These are phyloP conservation scores for Mesoclemmys tuberculata DNA, from an alignment of 2,113 vertebrate species.

Conservation along the genomic window DNA sequence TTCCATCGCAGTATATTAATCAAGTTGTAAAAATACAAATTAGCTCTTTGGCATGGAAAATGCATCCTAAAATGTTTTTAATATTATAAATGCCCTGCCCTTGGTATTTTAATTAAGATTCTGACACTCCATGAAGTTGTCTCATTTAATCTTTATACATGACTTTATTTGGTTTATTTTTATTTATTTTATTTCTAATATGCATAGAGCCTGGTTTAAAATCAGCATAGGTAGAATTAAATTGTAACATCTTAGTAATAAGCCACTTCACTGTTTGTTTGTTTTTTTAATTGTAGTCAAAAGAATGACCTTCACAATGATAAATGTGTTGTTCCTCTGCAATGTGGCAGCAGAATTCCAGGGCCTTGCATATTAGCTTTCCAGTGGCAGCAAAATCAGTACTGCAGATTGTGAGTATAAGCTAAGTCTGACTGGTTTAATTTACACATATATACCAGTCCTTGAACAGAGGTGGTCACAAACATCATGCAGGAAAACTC, in stretches of 20 bases:
- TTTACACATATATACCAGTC: neutral
- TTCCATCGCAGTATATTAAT: constrained; percentile 47
- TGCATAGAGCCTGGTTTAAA: neutral
- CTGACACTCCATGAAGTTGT: neutral
- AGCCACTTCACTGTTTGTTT: neutral
- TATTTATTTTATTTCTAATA: neutral
- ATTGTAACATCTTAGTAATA: neutral
- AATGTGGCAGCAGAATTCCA: constrained; percentile 20
- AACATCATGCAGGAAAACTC: neutral
- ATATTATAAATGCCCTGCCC: constrained; percentile 23
- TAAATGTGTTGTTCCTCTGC: constrained; percentile 42
- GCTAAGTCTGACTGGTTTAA: neutral
- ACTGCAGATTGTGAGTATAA: neutral
- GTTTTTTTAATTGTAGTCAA: constrained; percentile 38
- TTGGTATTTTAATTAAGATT: constrained; percentile 21
- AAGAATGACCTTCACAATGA: constrained; percentile 35
- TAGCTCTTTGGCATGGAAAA: constrained; percentile 36
- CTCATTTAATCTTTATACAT: neutral
- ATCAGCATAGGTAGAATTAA: neutral
- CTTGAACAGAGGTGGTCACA: neutral
- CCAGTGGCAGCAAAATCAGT: neutral
- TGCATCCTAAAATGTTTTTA: neutral
- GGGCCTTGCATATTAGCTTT: constrained; percentile 8
- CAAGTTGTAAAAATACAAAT: constrained; percentile 48
- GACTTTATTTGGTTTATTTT: neutral